phyloP scores from a whole-genome alignment of 2,113 vertebrate genomes.

The Erythrocercus mccallii region DNA sequence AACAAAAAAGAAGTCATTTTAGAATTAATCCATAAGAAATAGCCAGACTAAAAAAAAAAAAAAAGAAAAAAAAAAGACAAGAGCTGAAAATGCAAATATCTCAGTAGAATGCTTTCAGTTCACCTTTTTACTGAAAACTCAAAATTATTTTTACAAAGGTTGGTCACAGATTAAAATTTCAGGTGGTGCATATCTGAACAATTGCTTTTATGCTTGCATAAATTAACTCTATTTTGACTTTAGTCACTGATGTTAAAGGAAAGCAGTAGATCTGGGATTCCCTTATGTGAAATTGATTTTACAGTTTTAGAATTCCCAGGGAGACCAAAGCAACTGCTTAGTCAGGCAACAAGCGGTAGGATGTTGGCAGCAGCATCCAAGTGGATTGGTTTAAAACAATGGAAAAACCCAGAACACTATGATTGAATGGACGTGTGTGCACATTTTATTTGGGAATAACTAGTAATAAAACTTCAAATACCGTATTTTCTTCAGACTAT shows the following conservation, averaged over 20 bases:
- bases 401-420: background rate
- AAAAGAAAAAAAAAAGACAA: background rate
- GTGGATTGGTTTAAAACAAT: background rate
- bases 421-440: background rate
- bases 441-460: background rate
- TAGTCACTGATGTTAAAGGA: background rate
- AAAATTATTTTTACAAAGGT: background rate
- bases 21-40: constrained; percentile 60
- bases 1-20: constrained; percentile 50
- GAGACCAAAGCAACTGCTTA: background rate
- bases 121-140: constrained; percentile 10
- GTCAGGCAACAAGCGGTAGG: background rate
- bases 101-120: constrained; percentile 39
- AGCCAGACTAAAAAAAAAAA: background rate
- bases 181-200: background rate
- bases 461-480: background rate
- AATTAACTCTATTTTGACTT: background rate
- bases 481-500: background rate
- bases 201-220: background rate
- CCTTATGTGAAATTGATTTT: background rate
- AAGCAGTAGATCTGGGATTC: background rate
- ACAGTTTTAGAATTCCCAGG: background rate
- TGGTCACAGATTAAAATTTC: constrained; percentile 7
- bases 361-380: background rate
- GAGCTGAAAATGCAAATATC: constrained; percentile 33